Evolutionary conservation across 2,888 invertebrate genomes (phyloP).

Genomic region (Neria commutata): DNA sequence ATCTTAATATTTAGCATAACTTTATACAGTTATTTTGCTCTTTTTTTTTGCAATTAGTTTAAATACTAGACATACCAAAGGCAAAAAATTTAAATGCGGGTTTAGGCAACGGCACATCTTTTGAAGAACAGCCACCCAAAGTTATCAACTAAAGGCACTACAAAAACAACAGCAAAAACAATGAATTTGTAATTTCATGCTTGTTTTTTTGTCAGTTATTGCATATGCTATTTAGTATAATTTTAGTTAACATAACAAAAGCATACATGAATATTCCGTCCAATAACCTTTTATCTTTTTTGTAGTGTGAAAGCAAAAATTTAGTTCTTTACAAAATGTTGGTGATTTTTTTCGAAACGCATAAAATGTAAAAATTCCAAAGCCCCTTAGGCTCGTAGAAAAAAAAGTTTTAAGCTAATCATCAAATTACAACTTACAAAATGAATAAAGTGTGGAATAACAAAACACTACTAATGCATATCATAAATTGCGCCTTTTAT

Average conservation of each 20-base stretch:
- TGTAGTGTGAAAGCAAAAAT: slow-evolving; percentile 23
- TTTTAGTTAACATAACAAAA: slow-evolving; percentile 3
- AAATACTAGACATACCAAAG: slow-evolving; percentile 60
- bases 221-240: slow-evolving; percentile 14
- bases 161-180: slow-evolving; percentile 2
- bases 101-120: slow-evolving; percentile 4
- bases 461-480: slow-evolving; percentile 56
- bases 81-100: slow-evolving; percentile 35
- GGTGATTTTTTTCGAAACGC: slow-evolving; percentile 27
- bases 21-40: slow-evolving; percentile 35
- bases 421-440: slow-evolving; percentile 8
- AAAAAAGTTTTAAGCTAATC: too few species aligned
- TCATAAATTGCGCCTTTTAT: slow-evolving; percentile 61
- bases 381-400: too few species aligned
- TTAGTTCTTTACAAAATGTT: neutral
- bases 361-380: slow-evolving; percentile 17
- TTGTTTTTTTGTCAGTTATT: slow-evolving; percentile 16
- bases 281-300: slow-evolving; percentile 55
- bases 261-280: slow-evolving; percentile 59
- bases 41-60: slow-evolving; percentile 17
- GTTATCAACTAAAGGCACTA: slow-evolving; percentile 8
- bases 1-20: slow-evolving; percentile 17
- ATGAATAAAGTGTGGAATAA: slow-evolving; percentile 17
- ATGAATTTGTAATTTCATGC: slow-evolving; percentile 14
- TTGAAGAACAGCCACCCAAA: slow-evolving; percentile 6